Evolutionary conservation across 2,113 vertebrate species (phyloP).

Genomic region (Mus pahari): DNA sequence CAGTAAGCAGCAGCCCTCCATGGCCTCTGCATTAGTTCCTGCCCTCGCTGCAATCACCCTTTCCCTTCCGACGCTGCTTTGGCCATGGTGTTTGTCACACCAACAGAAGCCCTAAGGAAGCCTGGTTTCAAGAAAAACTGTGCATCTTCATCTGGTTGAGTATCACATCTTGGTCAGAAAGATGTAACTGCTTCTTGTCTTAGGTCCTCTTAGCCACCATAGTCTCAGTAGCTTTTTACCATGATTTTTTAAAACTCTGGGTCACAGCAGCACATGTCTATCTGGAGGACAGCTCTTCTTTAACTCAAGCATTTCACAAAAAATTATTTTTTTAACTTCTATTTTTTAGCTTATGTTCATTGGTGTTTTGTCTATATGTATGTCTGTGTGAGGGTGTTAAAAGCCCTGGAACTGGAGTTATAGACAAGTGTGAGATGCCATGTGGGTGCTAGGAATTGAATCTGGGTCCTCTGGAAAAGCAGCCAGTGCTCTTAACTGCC

Average conservation of each 20-base stretch:
- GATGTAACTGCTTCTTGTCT: not conserved
- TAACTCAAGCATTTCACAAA: not conserved
- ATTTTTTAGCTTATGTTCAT: not conserved
- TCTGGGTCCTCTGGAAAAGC: not conserved
- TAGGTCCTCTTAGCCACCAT: not conserved
- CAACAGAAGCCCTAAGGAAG: no score
- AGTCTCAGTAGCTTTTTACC: not conserved
- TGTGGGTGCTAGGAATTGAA: not conserved
- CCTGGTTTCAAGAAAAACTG: slow-evolving; percentile 22
- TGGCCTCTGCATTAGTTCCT: not conserved
- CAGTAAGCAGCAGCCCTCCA: not conserved
- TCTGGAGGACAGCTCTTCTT: not conserved
- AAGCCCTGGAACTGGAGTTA: not conserved
- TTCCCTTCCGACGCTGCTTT: not conserved
- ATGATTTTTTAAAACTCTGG: not conserved
- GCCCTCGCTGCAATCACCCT: not conserved
- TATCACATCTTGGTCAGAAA: not conserved
- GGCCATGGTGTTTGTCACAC: not conserved
- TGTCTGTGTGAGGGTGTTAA: not conserved
- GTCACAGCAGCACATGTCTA: not conserved
- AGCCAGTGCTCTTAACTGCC: not conserved
- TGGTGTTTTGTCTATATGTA: not conserved
- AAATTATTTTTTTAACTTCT: no score
- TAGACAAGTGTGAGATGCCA: not conserved
- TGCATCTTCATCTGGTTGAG: not conserved